phyloP scores from a whole-genome alignment of 2,888 invertebrate genomes.

The Aquatica leii region DNA sequence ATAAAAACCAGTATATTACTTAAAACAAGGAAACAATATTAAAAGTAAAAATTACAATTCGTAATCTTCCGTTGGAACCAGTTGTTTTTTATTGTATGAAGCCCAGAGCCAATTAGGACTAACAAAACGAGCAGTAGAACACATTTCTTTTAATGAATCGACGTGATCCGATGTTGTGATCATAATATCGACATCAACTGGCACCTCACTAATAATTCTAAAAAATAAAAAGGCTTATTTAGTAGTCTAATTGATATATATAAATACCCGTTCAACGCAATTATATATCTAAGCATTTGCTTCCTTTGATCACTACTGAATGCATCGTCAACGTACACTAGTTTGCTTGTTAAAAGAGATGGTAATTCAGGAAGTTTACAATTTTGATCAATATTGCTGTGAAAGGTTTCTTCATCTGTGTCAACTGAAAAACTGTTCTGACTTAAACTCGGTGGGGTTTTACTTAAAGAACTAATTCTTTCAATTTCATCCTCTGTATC shows the following conservation, averaged over 20 bases:
- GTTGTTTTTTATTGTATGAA: conserved; percentile 62
- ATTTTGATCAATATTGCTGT: conserved; percentile 9
- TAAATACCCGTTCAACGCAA: conserved; percentile 70
- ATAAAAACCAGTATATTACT: too few relatives aligned
- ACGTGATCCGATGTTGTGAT: conserved; percentile 49
- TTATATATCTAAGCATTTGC: conserved; percentile 63
- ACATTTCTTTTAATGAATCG: conserved; percentile 46
- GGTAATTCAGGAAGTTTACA: conserved; percentile 52
- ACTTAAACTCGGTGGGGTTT: conserved; percentile 19
- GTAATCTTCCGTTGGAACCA: conserved; percentile 43
- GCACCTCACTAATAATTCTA: conserved; percentile 51
- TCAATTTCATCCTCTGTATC: conserved; percentile 72
- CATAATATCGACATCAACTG: conserved; percentile 48
- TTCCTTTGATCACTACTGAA: conserved; percentile 54
- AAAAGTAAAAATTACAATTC: conserved; percentile 1
- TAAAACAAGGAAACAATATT: too few relatives aligned
- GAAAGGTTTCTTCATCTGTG: conserved; percentile 56
- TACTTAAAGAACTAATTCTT: conserved; percentile 52
- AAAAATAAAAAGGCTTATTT: conserved; percentile 30
- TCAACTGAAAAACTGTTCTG: conserved; percentile 44
- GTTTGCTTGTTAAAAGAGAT: conserved; percentile 61
- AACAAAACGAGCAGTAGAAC: conserved; percentile 55
- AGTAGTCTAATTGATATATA: too few relatives aligned
- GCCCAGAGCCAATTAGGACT: conserved; percentile 69
- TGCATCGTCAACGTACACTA: conserved; percentile 62